Evolutionary conservation across 2,113 vertebrate genomes (phyloP), one percentile per base, ranked within the genome.

Genomic region (Sakesphorus luctuosus): DNA sequence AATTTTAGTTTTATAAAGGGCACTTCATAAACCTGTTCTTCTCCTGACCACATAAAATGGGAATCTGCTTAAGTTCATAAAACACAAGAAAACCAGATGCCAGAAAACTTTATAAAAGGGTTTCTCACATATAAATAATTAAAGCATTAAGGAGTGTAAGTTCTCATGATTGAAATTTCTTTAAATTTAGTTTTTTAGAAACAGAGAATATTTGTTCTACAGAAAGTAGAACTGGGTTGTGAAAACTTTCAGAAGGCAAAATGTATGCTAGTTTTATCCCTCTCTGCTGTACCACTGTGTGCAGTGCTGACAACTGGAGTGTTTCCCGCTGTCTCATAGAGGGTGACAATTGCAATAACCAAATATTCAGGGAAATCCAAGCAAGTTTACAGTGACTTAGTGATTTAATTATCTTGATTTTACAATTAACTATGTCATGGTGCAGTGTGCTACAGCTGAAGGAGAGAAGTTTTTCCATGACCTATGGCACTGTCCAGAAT

Each of bases 1-100:
- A 81, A 73, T 75, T 91, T 87, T 85, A 78, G 13, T 91, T 94
- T 71, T 74, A 50, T 62, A 89, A 94, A 94, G 83, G 62, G 18
- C 50, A 89, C 68, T 92, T 69, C 90, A 84, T 69, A 84, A 94
- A 88, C 18, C 63, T 77, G 29, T 80, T 96, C 24, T 74, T 90
- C 85, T 83, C 69, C 77, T 66, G 63, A 93, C 73, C 58, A 89
- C 69, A 90, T 66, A 87, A 86, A 93, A 91, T 29, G 12, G 8
- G 28, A 84, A 95, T 75, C 44, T 72, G 33, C 29, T 92, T 77
- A 86, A 71, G 33, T 71, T 90, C 49, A 82, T 49, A 69, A 88
- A 94, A 52, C 19, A 76, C 17, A 83, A 20, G 49, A 56, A 80
- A 26, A 23, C 7, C 7, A 75, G 26, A 84, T 61, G 5, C 13